Evolutionary conservation across 2,888 invertebrate genomes (phyloP).

Genomic region (Epiblema foenella): DNA sequence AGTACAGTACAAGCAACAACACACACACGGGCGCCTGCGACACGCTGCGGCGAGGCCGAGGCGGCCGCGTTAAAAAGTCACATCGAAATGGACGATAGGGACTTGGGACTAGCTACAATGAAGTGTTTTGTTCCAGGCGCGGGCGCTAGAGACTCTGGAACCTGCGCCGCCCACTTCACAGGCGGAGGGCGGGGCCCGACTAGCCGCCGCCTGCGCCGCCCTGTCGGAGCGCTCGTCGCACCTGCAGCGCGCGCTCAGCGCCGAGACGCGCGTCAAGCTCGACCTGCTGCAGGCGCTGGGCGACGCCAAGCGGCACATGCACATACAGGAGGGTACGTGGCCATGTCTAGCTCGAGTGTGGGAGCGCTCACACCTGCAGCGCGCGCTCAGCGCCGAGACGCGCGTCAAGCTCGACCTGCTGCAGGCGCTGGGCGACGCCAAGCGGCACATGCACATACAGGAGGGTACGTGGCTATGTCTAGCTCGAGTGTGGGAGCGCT

Average conservation of each 20-base stretch:
- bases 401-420: conserved; percentile 99
- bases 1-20: too few species aligned
- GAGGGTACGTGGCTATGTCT: conserved; percentile 88
- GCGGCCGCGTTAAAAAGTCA: too few species aligned
- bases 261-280: conserved; percentile 98
- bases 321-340: conserved; percentile 90
- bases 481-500: conserved; percentile 98
- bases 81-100: too few species aligned
- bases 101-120: too few species aligned
- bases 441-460: conserved; percentile 93
- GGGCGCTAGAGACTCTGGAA: conserved; percentile 55
- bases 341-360: too few species aligned
- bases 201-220: conserved; percentile 86
- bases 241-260: conserved; percentile 96
- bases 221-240: conserved; percentile 96
- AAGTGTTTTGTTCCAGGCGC: conserved; percentile 51
- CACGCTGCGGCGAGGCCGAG: too few species aligned
- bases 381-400: conserved; percentile 97
- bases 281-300: conserved; percentile 99
- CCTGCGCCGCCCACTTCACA: conserved; percentile 85
- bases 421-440: conserved; percentile 97
- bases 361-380: conserved; percentile 97
- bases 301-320: conserved; percentile 95
- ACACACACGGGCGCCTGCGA: too few species aligned
- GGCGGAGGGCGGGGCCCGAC: conserved; percentile 83